These are phyloP conservation scores for Smutsia gigantea DNA, from an alignment of 2,797 vertebrate genomes.

Conservation along the genomic window DNA sequence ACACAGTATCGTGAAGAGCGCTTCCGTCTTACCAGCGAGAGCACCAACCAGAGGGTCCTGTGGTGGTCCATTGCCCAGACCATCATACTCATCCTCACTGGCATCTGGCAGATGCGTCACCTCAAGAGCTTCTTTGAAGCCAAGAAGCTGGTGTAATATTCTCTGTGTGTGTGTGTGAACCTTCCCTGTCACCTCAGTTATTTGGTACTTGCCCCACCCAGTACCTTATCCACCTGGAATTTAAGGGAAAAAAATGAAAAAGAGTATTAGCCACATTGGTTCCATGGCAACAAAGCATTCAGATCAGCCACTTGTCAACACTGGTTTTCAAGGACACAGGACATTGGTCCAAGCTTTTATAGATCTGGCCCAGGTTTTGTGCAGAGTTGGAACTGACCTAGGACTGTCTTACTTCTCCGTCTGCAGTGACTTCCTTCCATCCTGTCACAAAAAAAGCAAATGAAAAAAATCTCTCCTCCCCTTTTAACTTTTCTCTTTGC, in stretches of 20 bases:
- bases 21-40: conserved; percentile 96
- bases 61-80: conserved; percentile 99
- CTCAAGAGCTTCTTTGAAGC: conserved; percentile 98
- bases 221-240: conserved; percentile 9
- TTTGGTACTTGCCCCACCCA: conserved; percentile 31
- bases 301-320: conserved; percentile 10
- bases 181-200: conserved; percentile 8
- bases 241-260: conserved; percentile 20
- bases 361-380: neutral
- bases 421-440: neutral
- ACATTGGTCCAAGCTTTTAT: conserved; percentile 44
- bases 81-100: conserved; percentile 94
- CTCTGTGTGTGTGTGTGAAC: neutral
- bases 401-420: conserved; percentile 19
- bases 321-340: conserved; percentile 51
- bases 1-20: conserved; percentile 95
- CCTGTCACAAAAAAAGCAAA: conserved; percentile 42
- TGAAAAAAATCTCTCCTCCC: neutral
- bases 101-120: conserved; percentile 98
- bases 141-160: conserved; percentile 93
- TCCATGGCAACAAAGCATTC: conserved; percentile 20
- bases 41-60: conserved; percentile 97
- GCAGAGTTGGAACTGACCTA: conserved; percentile 15
- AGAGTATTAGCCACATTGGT: conserved; percentile 35
- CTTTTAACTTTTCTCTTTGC: neutral